phyloP scores from a whole-genome alignment of 2,888 invertebrate genomes.

The Eristalinus sepulchralis region DNA sequence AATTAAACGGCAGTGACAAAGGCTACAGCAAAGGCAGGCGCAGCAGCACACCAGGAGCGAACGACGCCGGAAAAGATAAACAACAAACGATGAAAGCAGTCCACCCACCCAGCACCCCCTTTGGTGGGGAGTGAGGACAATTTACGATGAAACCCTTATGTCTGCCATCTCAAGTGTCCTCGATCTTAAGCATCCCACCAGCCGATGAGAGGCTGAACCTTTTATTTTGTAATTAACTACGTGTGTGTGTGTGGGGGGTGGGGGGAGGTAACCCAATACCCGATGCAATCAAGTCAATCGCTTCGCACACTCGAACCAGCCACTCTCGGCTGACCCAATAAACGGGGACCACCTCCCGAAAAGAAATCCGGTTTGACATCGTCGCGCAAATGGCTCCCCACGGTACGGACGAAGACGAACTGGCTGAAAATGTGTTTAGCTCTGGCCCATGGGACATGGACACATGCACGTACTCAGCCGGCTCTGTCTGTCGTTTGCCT shows the following conservation, averaged over 20 bases:
- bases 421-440: constrained; percentile 46
- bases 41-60: not conserved
- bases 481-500: not conserved
- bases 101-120: not conserved
- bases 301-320: constrained; percentile 18
- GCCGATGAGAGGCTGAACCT: constrained; percentile 25
- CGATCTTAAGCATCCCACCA: constrained; percentile 20
- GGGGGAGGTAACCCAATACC: constrained; percentile 20
- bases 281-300: constrained; percentile 49
- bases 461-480: not conserved
- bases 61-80: not conserved
- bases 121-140: not conserved
- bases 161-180: constrained; percentile 45
- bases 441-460: not conserved
- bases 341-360: not conserved
- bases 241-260: not conserved
- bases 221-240: constrained; percentile 49
- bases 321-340: constrained; percentile 2
- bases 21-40: not conserved
- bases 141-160: constrained; percentile 28
- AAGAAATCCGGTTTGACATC: constrained; percentile 24
- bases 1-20: not conserved
- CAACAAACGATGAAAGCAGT: not conserved
- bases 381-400: constrained; percentile 37
- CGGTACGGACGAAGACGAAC: constrained; percentile 24